Conservation (phyloP, 2,888 invertebrate genomes). For the Phlogophora meticulosa region DNA sequence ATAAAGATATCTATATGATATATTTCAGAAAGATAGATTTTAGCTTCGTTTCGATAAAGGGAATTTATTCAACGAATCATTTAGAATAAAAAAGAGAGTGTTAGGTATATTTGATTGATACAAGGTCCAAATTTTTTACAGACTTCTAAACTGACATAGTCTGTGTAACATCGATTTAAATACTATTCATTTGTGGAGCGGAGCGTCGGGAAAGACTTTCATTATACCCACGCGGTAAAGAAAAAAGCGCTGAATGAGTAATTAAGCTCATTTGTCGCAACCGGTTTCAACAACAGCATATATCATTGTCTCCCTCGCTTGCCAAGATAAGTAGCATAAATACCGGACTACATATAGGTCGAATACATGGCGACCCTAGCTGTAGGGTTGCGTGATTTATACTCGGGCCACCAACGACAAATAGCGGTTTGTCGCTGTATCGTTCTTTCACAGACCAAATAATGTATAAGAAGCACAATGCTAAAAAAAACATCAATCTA, state of each 20-base stretch:
- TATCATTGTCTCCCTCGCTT: slow-evolving; percentile 57
- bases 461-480: slow-evolving; percentile 80
- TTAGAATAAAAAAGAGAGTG: background rate
- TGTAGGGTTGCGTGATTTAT: slow-evolving; percentile 86
- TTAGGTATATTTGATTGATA: background rate
- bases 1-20: slow-evolving; percentile 24
- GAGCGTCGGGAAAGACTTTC: slow-evolving; percentile 12
- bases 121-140: background rate
- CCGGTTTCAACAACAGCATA: slow-evolving; percentile 54
- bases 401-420: slow-evolving; percentile 85
- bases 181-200: slow-evolving; percentile 6
- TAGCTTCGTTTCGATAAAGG: background rate
- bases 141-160: background rate
- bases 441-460: slow-evolving; percentile 85
- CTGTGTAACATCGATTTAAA: background rate
- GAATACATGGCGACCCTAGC: slow-evolving; percentile 71
- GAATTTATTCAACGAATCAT: slow-evolving; percentile 5
- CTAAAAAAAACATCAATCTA: slow-evolving; percentile 73
- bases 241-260: slow-evolving; percentile 53
- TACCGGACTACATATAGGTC: slow-evolving; percentile 69
- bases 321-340: slow-evolving; percentile 68
- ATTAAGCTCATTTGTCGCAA: slow-evolving; percentile 57
- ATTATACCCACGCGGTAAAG: slow-evolving; percentile 15
- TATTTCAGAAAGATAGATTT: slow-evolving; percentile 3
- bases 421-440: slow-evolving; percentile 89